Conservation (phyloP, 2,797 vertebrate genomes). For the Esox lucius region DNA sequence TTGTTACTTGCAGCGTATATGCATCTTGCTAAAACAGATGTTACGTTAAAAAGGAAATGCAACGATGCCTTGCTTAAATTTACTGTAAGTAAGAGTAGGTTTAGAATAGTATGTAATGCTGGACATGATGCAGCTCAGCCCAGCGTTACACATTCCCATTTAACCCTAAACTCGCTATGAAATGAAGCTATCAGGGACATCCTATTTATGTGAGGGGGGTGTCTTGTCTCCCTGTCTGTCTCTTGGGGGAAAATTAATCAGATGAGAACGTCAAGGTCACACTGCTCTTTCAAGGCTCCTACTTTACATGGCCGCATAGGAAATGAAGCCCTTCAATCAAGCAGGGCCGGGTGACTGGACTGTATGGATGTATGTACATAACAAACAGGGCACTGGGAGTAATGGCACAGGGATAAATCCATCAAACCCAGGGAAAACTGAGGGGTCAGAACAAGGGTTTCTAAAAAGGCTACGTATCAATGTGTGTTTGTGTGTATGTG, state of each 20-base stretch:
- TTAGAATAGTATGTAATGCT: neutral
- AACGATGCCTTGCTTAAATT: neutral
- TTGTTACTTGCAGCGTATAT: neutral
- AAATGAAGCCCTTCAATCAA: conserved; percentile 81
- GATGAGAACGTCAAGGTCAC: conserved; percentile 73
- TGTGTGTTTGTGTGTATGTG: conserved; percentile 1
- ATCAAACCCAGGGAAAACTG: conserved; percentile 59
- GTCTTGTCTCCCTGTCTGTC: conserved; percentile 26
- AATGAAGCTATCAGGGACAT: conserved; percentile 54
- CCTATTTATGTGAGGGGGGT: conserved; percentile 46
- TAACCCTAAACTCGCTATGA: conserved; percentile 32
- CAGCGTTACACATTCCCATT: conserved; percentile 11
- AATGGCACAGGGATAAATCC: conserved; percentile 72
- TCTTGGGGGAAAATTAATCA: conserved; percentile 62
- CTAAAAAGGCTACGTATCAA: conserved; percentile 4
- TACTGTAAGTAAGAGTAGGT: neutral
- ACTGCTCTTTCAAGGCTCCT: conserved; percentile 70
- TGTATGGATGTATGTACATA: conserved; percentile 51
- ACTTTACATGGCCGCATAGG: conserved; percentile 77
- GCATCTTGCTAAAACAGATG: neutral
- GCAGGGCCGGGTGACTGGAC: conserved; percentile 64
- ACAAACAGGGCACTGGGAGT: conserved; percentile 57
- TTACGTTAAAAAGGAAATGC: neutral
- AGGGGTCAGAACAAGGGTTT: conserved; percentile 31
- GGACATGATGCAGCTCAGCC: neutral